Base-by-base conservation (phyloP, 35 echinoderm and acorn worm genomes). In the Hemicentrotus pulcherrimus region DNA sequence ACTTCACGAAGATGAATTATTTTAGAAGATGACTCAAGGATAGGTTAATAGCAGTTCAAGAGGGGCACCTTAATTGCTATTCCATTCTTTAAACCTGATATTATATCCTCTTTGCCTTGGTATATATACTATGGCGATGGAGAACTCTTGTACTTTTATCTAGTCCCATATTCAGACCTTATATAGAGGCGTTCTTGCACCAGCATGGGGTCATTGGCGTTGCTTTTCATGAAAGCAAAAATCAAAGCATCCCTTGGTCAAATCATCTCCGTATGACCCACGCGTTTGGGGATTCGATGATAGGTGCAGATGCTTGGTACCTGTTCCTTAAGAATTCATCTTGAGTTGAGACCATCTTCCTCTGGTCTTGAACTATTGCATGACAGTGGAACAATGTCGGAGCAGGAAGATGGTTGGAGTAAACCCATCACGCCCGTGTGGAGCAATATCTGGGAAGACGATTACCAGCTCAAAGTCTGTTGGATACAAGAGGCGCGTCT, bases 11-110 rank as follows among this genome's bases (percentile, higher is more conserved):
- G 65, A 78, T 78, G 65, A 78, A 78, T 78, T 78, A 78, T 78
- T 78, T 78, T 78, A 28, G 28, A 78, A 78, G 65, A 78, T 78
- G 65, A 78, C 28, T 78, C 65, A 78, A 78, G 65, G 65, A 78
- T 78, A 78, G 65, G 65, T 78, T 78, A n/a, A 78, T 78, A 78
- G 65, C 65, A n/a, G 65, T 78, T 78, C 65, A 78, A 78, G 65
- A 78, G 65, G 65, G 65, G 65, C 65, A 78, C 65, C 65, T 78
- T 78, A 78, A 78, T 78, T n/a, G 65, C 19, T 78, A 78, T 78
- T 78, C 65, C 65, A 78, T 78, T 78, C 65, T 78, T 78, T 78
- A 78, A 78, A 78, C 2, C 65, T 78, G 4, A n/a, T 78, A 78
- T 78, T 10, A 55, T 55, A 55, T 78, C 65, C 65, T 78, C 65